A percentile compares a stretch with the other conserved stretches of the same genome.
Conservation (phyloP, 2,797 vertebrate species). For the Cossypha heuglini region DNA sequence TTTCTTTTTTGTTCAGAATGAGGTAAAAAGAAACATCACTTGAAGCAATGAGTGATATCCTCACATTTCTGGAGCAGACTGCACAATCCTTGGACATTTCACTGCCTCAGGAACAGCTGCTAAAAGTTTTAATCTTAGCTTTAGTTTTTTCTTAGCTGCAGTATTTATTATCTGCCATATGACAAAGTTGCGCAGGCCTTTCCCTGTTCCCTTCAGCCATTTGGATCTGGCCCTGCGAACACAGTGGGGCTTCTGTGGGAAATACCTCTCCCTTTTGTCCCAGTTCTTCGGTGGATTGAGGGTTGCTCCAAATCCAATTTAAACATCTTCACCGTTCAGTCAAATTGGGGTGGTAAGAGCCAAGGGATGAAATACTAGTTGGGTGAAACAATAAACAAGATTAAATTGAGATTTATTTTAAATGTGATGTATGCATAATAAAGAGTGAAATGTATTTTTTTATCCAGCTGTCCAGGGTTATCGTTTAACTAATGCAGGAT, state of each 20-base stretch:
- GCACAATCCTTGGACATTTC: not conserved
- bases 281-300: not conserved
- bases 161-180: not conserved
- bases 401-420: not conserved
- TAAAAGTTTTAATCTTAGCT: not conserved
- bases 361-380: not conserved
- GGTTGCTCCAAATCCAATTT: not conserved
- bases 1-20: not conserved
- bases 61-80: not conserved
- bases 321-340: not conserved
- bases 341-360: not conserved
- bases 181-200: not conserved
- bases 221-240: not conserved
- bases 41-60: not conserved
- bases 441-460: not conserved
- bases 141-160: no score
- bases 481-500: conserved; percentile 90
- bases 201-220: not conserved
- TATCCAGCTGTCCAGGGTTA: conserved; percentile 91
- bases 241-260: not conserved
- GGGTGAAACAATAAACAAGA: not conserved
- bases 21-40: not conserved
- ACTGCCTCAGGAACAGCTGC: not conserved
- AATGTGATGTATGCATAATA: not conserved
- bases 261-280: not conserved